Base-by-base conservation (phyloP, 2,888 invertebrate species). In the Xylota segnis region DNA sequence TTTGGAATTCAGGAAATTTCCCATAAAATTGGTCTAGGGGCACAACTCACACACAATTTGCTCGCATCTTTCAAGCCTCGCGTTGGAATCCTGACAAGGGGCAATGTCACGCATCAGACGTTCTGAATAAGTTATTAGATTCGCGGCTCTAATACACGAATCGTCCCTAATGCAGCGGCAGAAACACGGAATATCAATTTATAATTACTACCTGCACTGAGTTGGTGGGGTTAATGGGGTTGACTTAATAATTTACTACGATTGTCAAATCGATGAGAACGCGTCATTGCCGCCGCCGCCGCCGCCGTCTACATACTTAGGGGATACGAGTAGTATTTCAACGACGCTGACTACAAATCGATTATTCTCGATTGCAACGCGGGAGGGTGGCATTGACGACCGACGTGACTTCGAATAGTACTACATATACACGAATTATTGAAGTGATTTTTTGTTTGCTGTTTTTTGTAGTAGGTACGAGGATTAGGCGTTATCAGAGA, bases 231-330 rank as follows among this genome's bases (percentile, higher is more conserved):
- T 16, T 61, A 59, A 52, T 61, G 23, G 23, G 61, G 16, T 45
- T 52, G 32, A 34, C 43, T 63, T 18, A 32, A 63, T 74, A 54
- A 63, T 74, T 74, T 32, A 63, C 29, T 61, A 32, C 32, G 52
- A 47, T 71, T 50, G 50, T 72, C 50, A 59, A 72, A 72, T 72
- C 71, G 59, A 72, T 72, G 58, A 14, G 27, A 72, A 59, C 10
- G 50, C 59, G 37, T 52, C 52, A 37, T 52, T 34, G n/a, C n/a
- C n/a, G n/a, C n/a, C n/a, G n/a, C n/a, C n/a, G n/a, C n/a, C n/a
- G n/a, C n/a, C n/a, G n/a, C n/a, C n/a, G n/a, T 63, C 18, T 37
- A 52, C n/a, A 14, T 12, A 43, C 9, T 6, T n/a, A 47, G 32
- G 32, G 10, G 18, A n/a, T n/a, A n/a, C 2, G 1, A n/a, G n/a